These are phyloP conservation scores for Xerus rutilus DNA, from an alignment of 2,797 vertebrate genomes.

Conservation along the genomic window DNA sequence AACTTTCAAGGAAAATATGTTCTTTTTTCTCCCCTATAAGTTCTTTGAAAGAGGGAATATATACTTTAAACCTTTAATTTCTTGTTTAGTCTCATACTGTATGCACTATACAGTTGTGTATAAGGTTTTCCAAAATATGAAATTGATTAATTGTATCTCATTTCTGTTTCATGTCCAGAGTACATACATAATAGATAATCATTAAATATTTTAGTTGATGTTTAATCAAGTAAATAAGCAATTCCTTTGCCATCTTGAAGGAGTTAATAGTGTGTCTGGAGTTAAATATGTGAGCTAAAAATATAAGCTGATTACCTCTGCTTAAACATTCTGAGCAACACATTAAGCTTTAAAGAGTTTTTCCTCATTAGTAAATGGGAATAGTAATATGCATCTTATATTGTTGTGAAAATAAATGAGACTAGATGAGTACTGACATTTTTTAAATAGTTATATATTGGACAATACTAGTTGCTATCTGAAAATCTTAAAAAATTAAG, in stretches of 20 bases:
- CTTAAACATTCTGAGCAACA: not conserved
- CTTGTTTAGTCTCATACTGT: not conserved
- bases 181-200: not conserved
- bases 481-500: not conserved
- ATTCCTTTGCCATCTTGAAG: not conserved
- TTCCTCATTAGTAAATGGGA: not conserved
- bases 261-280: not conserved
- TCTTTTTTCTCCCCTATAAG: not conserved
- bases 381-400: not conserved
- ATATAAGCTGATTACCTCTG: not conserved
- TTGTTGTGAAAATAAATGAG: not conserved
- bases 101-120: not conserved
- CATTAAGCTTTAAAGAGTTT: not conserved
- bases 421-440: not conserved
- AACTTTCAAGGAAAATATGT: not conserved
- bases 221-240: not conserved
- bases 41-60: not conserved
- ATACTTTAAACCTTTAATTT: slow-evolving; percentile 39
- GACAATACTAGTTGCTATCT: not conserved
- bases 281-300: not conserved
- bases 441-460: not conserved
- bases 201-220: slow-evolving; percentile 1
- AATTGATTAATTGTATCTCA: not conserved
- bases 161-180: not conserved
- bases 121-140: not conserved